These are phyloP conservation scores for Thymelicus acteon DNA, from an alignment of 2,888 invertebrate species.

Conservation along the genomic window DNA sequence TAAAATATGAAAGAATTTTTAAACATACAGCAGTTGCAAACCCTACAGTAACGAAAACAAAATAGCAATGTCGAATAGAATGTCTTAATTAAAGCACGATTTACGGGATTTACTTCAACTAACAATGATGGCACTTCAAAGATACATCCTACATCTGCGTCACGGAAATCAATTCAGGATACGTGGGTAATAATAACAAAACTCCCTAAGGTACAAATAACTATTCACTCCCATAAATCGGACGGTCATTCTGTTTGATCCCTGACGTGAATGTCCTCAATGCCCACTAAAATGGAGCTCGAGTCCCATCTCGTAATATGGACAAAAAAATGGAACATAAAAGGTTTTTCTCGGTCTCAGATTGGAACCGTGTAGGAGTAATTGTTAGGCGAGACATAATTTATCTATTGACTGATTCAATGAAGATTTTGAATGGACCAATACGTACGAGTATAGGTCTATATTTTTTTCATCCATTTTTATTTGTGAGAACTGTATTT, in stretches of 20 bases:
- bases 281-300: conserved; percentile 48
- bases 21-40: no score
- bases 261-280: conserved; percentile 42
- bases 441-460: no score
- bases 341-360: conserved; percentile 1
- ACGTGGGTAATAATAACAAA: conserved; percentile 19
- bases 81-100: conserved; percentile 19
- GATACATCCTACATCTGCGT: conserved; percentile 9
- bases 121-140: conserved; percentile 13
- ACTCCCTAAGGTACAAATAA: conserved; percentile 45
- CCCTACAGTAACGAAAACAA: no score
- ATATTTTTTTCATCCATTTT: no score
- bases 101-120: not conserved
- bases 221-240: conserved; percentile 50
- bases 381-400: conserved; percentile 14
- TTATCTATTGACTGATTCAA: conserved; percentile 19
- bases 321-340: conserved; percentile 16
- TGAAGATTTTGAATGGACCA: not conserved
- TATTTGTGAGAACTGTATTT: no score
- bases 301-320: conserved; percentile 45
- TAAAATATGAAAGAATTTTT: no score
- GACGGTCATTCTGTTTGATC: conserved; percentile 51
- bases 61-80: not conserved
- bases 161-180: conserved; percentile 13
- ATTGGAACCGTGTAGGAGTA: conserved; percentile 9